Percentiles rank a stretch among this genome's conserved stretches.
phyloP scores from a whole-genome alignment of 2,888 invertebrate species.

The Eilema sororculum region DNA sequence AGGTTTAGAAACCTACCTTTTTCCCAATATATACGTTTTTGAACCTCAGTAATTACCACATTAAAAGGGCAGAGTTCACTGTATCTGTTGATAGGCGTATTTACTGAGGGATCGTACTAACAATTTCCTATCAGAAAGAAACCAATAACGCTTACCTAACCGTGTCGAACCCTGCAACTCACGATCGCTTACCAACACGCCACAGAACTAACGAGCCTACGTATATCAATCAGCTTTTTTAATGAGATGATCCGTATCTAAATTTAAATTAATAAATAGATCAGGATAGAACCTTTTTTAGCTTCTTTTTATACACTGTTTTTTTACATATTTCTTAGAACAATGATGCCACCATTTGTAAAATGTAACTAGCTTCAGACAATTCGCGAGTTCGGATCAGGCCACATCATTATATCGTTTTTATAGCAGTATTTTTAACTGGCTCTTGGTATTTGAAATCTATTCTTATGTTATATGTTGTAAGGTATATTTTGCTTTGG shows the following conservation, averaged over 20 bases:
- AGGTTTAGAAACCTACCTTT: too few relatives aligned
- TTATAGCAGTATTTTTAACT: conserved; percentile 52
- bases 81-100: background rate
- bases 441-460: conserved; percentile 2
- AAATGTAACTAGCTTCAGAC: conserved; percentile 51
- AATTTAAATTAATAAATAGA: conserved; percentile 35
- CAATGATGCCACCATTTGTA: conserved; percentile 53
- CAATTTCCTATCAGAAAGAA: background rate
- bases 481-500: conserved; percentile 5
- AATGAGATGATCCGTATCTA: conserved; percentile 42
- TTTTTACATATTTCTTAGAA: conserved; percentile 42
- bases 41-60: too few relatives aligned
- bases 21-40: too few relatives aligned
- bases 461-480: background rate
- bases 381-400: conserved; percentile 50
- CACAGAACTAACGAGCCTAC: conserved; percentile 2
- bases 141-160: background rate
- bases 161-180: background rate
- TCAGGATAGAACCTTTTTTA: conserved; percentile 27
- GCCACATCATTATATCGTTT: conserved; percentile 76
- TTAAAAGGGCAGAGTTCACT: background rate
- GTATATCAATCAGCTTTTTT: conserved; percentile 30
- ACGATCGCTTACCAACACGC: background rate
- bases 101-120: too few relatives aligned
- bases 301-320: conserved; percentile 24